Conservation (phyloP, 2,797 vertebrate species). For the Aselliscus stoliczkanus region DNA sequence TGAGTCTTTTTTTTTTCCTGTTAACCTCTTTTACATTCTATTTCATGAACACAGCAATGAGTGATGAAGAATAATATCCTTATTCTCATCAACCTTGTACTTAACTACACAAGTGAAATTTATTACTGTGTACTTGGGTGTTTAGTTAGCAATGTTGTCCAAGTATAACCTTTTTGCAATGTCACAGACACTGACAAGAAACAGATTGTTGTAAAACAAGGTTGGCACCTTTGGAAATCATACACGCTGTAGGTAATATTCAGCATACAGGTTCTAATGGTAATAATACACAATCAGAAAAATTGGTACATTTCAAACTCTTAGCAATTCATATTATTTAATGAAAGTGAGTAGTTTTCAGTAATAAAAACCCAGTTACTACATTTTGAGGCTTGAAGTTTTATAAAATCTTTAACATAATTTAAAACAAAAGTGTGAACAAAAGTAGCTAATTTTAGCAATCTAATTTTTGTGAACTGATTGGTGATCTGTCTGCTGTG, state of each 20-base stretch:
- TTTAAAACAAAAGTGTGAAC: constrained; percentile 61
- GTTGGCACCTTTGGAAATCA: constrained; percentile 46
- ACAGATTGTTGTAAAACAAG: constrained; percentile 52
- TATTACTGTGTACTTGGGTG: constrained; percentile 20
- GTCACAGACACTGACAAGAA: constrained; percentile 39
- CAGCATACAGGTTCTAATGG: constrained; percentile 24
- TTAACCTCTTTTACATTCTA: constrained; percentile 43
- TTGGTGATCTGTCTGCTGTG: constrained; percentile 29
- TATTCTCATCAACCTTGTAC: neutral
- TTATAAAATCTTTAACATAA: constrained; percentile 50
- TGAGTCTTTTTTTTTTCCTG: neutral
- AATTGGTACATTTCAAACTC: constrained; percentile 41
- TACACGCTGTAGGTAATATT: neutral
- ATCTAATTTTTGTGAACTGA: constrained; percentile 41
- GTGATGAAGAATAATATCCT: constrained; percentile 61
- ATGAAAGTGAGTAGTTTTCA: neutral
- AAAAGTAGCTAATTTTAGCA: constrained; percentile 43
- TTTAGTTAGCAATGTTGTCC: constrained; percentile 40
- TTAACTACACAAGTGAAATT: neutral
- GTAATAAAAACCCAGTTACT: neutral
- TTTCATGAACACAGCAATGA: constrained; percentile 58
- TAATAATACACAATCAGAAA: neutral
- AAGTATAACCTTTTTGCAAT: constrained; percentile 41
- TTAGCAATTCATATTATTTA: neutral
- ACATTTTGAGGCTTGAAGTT: neutral